Evolutionary conservation across 2,888 invertebrate genomes (phyloP).

Genomic region (Abrostola triplasia): DNA sequence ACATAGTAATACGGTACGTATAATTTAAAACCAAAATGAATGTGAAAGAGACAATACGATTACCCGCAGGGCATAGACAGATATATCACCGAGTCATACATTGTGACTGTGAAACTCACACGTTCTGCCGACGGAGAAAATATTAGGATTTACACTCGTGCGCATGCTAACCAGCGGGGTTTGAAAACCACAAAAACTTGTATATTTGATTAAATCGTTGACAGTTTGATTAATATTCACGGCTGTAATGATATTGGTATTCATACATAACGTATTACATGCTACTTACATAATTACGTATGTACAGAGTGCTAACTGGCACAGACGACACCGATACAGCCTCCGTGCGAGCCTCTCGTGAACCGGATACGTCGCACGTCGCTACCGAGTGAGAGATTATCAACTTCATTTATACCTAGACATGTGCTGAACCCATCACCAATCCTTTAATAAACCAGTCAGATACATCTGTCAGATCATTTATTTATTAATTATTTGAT

Average conservation of each 20-base stretch:
- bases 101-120: no score
- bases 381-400: not conserved
- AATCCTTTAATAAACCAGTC: conserved; percentile 19
- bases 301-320: conserved; percentile 14
- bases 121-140: no score
- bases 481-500: conserved; percentile 43
- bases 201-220: no score
- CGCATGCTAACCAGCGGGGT: no score
- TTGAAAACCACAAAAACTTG: no score
- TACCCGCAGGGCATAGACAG: no score
- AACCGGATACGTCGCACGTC: conserved; percentile 24
- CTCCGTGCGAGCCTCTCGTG: not conserved
- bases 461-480: conserved; percentile 8
- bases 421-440: conserved; percentile 5
- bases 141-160: no score
- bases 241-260: conserved; percentile 1
- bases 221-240: not conserved
- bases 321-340: conserved; percentile 33
- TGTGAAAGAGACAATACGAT: no score
- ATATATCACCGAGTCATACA: no score
- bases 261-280: conserved; percentile 12
- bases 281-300: conserved; percentile 27
- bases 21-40: no score
- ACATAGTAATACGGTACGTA: no score
- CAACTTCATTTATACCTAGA: conserved; percentile 9